Percentiles rank a stretch among this genome's conserved stretches.
Conservation (phyloP, 2,797 vertebrate species). For the Enteromius viviparus region DNA sequence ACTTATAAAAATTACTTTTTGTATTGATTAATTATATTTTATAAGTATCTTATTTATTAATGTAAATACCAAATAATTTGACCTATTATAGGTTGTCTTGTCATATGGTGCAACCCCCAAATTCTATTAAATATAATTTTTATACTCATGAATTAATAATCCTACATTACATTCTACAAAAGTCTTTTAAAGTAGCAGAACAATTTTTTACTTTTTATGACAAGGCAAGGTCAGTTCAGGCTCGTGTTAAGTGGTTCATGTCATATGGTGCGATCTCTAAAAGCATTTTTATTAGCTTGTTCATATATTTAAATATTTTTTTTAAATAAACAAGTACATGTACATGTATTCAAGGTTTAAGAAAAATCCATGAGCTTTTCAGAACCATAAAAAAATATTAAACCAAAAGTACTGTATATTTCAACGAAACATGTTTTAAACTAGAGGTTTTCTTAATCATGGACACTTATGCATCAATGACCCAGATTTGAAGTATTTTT, state of each 20-base stretch:
- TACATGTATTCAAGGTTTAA: background rate
- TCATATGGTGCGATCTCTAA: background rate
- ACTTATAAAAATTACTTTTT: background rate
- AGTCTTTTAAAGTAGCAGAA: background rate
- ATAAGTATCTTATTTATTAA: background rate
- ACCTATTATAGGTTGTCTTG: background rate
- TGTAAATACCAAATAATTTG: background rate
- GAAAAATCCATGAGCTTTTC: too few species aligned
- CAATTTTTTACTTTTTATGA: background rate
- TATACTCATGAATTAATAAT: background rate
- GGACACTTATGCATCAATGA: background rate
- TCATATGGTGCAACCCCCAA: background rate
- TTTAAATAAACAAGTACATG: background rate
- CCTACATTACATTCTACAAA: too few species aligned
- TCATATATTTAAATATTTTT: background rate
- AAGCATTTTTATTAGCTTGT: background rate
- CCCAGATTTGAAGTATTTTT: background rate
- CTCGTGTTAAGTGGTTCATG: background rate
- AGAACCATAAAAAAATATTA: background rate
- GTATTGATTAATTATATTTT: background rate
- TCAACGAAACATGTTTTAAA: background rate
- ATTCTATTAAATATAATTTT: background rate
- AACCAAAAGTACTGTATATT: background rate
- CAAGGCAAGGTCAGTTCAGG: background rate
- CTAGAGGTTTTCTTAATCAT: background rate